Evolutionary conservation across 2,888 invertebrate species (phyloP).

Genomic region (Eupithecia exiguata): DNA sequence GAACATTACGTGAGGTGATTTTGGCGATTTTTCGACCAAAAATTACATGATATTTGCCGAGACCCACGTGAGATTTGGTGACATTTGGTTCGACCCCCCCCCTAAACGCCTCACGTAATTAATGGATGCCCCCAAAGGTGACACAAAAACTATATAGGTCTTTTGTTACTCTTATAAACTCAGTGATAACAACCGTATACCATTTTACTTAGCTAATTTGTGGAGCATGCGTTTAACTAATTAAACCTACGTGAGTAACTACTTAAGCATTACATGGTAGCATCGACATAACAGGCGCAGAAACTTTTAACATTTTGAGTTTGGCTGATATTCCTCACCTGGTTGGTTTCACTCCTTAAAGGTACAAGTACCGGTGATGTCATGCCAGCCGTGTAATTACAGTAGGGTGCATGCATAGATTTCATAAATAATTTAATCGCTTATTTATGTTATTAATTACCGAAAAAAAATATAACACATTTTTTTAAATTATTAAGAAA

Average conservation of each 20-base stretch:
- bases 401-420: too few species aligned
- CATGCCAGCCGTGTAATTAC: not conserved
- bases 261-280: not conserved
- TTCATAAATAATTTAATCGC: too few species aligned
- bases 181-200: not conserved
- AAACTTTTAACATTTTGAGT: not conserved
- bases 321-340: not conserved
- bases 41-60: too few species aligned
- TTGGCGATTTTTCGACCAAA: too few species aligned
- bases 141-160: not conserved
- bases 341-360: not conserved
- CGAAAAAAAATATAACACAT: too few species aligned
- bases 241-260: not conserved
- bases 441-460: too few species aligned
- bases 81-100: too few species aligned
- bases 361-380: constrained; percentile 15
- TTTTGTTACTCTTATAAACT: not conserved
- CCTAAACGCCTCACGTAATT: too few species aligned
- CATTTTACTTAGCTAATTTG: constrained; percentile 4
- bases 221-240: constrained; percentile 7
- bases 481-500: too few species aligned
- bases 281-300: not conserved
- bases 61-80: too few species aligned
- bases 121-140: too few species aligned
- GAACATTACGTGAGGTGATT: too few species aligned